Base-by-base conservation (phyloP, 1,140 invertebrate genomes). In the Homarus americanus region DNA sequence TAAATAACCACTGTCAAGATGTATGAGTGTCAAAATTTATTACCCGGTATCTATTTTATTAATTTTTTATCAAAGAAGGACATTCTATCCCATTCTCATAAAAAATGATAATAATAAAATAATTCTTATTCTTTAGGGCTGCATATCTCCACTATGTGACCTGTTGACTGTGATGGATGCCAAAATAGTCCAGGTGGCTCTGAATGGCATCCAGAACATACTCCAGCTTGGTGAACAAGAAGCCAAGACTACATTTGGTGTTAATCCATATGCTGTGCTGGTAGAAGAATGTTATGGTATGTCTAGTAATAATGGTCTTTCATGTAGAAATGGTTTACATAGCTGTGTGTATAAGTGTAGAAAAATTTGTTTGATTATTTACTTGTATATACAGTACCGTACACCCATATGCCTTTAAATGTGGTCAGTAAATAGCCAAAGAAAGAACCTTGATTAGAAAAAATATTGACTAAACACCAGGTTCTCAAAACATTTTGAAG, bases 231-330 rank as follows among this genome's bases (percentile, higher is more conserved):
- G 99, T 44, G 97, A 99, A 94, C 96, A 97, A 93, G 96, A 97
- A 94, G 95, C 96, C 4, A 96, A 96, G 93, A 94, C 94, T 58
- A 93, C 94, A 58, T 96, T 96, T 69, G 96, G 96, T 40, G 95
- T 97, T 9, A 99, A 99, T 95, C 97, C 97, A 0, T 99, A 98
- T 94, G 97, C 98, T 36, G 97, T 98, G 41, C 95, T 97, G 53
- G 97, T 99, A 92, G 99, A 99, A 95, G 98, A 99, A 95, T 99
- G 98, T 94, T 98, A 97, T 94, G 98, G 98, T 98, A 96, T 95
- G 94, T 94, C 17, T 72, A 40, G 32, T 17, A 58, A 58, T 20
- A 17, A n/a, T n/a, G n/a, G n/a, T n/a, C n/a, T n/a, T n/a, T n/a
- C n/a, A n/a, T n/a, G n/a, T n/a, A n/a, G n/a, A n/a, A n/a, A n/a